Percentiles rank a stretch among this genome's conserved stretches.
Conservation (phyloP, 1,140 invertebrate species). For the Octopus sinensis region DNA sequence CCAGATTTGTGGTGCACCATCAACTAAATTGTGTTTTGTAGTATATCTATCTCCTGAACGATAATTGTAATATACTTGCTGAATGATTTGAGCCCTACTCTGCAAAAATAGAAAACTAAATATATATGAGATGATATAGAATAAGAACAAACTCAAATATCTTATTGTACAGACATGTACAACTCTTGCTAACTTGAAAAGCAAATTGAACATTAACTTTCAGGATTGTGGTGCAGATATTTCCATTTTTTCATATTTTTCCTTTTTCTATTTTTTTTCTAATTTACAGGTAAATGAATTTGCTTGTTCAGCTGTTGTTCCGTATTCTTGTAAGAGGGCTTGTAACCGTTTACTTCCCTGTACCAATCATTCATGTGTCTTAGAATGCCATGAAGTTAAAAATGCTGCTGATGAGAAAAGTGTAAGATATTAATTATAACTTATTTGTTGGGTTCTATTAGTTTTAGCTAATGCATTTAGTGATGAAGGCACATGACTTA, state of each 20-base stretch:
- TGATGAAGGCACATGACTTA: background rate
- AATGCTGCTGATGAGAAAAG: conserved; percentile 32
- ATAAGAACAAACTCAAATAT: background rate
- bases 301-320: conserved; percentile 72
- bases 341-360: conserved; percentile 72
- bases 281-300: conserved; percentile 62
- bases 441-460: background rate
- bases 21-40: background rate
- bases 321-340: conserved; percentile 70
- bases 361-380: conserved; percentile 74
- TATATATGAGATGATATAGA: background rate
- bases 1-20: background rate
- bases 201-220: background rate
- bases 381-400: conserved; percentile 70
- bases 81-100: background rate
- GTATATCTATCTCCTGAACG: background rate
- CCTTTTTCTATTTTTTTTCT: conserved; percentile 23
- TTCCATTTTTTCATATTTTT: conserved; percentile 11
- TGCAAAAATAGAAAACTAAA: background rate
- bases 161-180: background rate
- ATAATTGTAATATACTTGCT: background rate
- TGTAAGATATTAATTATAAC: conserved; percentile 26
- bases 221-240: conserved; percentile 1
- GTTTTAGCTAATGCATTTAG: background rate
- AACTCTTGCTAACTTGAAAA: background rate